phyloP scores from a whole-genome alignment of 2,797 vertebrate genomes.

The Hypotaenidia philippensis region DNA sequence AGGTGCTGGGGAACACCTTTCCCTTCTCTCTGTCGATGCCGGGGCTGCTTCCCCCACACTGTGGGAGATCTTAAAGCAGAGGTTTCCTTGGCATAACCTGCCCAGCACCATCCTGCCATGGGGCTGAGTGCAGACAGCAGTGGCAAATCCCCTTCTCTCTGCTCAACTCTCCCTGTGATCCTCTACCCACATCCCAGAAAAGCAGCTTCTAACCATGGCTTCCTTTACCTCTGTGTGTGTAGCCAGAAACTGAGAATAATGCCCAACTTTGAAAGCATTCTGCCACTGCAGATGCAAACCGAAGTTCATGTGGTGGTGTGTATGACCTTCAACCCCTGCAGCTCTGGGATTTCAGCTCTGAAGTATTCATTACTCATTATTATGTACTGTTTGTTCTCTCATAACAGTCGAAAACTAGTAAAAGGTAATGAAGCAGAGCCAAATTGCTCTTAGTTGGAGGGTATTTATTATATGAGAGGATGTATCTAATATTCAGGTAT shows the following conservation, averaged over 20 bases:
- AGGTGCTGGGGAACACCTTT: background rate
- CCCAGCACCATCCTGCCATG: fast-evolving
- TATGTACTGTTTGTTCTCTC: slow-evolving; percentile 40
- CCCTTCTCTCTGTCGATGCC: background rate
- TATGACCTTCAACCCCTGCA: slow-evolving; percentile 2
- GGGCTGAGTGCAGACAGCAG: background rate
- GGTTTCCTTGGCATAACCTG: background rate
- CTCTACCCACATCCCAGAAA: background rate
- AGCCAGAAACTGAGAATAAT: background rate
- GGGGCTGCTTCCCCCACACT: fast-evolving
- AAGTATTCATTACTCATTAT: slow-evolving; percentile 36
- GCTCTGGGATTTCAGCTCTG: background rate
- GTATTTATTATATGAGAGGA: background rate
- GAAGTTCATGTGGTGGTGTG: background rate
- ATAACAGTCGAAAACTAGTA: slow-evolving; percentile 1
- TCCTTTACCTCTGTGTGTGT: background rate
- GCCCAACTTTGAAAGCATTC: background rate
- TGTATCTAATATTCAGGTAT: slow-evolving; percentile 21
- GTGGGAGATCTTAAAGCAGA: fast-evolving
- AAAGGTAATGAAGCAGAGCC: slow-evolving; percentile 51
- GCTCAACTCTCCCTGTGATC: background rate
- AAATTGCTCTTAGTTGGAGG: background rate
- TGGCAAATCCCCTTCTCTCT: fast-evolving
- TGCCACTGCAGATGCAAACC: background rate
- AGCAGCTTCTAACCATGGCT: fast-evolving